Evolutionary conservation across 2,113 vertebrate genomes (phyloP), one percentile per base, ranked within the genome.

Genomic region (Eudyptes chrysolophus): DNA sequence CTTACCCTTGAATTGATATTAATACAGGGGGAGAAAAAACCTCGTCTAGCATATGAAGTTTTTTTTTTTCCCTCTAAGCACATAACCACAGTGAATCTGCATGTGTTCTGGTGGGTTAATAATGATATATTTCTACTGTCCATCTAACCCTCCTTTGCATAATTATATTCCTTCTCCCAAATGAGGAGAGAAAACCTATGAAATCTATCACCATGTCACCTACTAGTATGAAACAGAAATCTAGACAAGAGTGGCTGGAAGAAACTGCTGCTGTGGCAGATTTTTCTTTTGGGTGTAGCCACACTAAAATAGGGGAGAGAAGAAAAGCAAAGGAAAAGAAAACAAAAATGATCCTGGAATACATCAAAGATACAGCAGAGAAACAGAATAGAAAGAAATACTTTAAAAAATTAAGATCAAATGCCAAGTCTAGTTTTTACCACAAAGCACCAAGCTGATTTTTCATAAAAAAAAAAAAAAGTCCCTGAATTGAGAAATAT

Each of bases 401-500:
- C 83, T 98, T 97, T 4, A 86, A 95, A 96, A 97, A 98, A 97
- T 97, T 96, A 97, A 96, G 95, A 98, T 96, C 92, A 97, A 96
- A 93, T 84, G 87, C 92, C 75, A 92, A 95, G 87, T 95, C 85
- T 92, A 85, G 94, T 94, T 97, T 97, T 95, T 97, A 95, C 96
- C 97, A 95, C 94, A 96, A 97, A 98, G 94, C 85, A 87, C 96
- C 92, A 16, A 82, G 95, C 97, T 98, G 98, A 98, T 98, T 98
- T 98, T 98, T 98, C 97, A 98, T 98, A 98, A 98, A 98, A 98
- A 98, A 98, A 98, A 97, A 98, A 42, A 42, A 42, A 15, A 98
- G 98, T 98, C 98, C 98, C 97, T 98, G 98, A 98, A 98, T 99
- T 98, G 98, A 98, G 98, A 99, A 98, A 98, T 98, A 98, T 98